Percentiles rank a stretch among this genome's conserved stretches.
Conservation (phyloP, 2,888 invertebrate genomes). For the Melitaea athalia region DNA sequence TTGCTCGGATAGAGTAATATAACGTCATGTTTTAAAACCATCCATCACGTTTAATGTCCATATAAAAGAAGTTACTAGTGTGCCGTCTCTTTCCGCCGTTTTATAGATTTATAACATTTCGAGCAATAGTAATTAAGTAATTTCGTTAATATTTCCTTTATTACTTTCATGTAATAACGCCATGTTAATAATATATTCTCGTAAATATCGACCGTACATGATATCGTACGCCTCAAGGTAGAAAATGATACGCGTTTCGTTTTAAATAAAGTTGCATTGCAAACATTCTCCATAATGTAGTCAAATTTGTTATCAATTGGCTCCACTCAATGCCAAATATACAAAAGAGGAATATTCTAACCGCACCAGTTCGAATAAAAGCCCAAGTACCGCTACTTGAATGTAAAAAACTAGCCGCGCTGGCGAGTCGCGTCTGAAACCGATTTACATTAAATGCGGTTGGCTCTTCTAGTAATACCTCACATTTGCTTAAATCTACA, state of each 20-base stretch:
- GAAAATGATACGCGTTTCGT: neutral
- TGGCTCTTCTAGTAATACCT: constrained; percentile 70
- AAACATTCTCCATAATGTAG: constrained; percentile 7
- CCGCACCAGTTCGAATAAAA: constrained; percentile 66
- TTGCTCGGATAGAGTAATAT: constrained; percentile 78
- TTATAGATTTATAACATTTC: constrained; percentile 46
- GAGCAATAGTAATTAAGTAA: constrained; percentile 19
- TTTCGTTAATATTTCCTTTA: constrained; percentile 11
- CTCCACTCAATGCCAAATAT: constrained; percentile 65
- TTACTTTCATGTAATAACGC: neutral
- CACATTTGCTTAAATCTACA: constrained; percentile 57
- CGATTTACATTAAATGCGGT: constrained; percentile 80
- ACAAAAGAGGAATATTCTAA: constrained; percentile 65
- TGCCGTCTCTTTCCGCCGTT: constrained; percentile 58
- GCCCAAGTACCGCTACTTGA: constrained; percentile 74
- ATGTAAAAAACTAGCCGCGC: constrained; percentile 73
- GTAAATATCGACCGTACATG: neutral
- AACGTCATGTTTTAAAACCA: constrained; percentile 81
- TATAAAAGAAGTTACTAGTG: constrained; percentile 74
- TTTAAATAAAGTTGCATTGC: constrained; percentile 24
- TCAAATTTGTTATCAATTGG: constrained; percentile 60
- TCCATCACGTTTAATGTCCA: constrained; percentile 81
- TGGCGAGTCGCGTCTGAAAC: constrained; percentile 60
- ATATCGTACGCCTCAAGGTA: neutral
- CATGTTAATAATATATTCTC: constrained; percentile 1